Conservation (phyloP, 1,140 invertebrate species). For the Caenorhabditis brenneri region DNA sequence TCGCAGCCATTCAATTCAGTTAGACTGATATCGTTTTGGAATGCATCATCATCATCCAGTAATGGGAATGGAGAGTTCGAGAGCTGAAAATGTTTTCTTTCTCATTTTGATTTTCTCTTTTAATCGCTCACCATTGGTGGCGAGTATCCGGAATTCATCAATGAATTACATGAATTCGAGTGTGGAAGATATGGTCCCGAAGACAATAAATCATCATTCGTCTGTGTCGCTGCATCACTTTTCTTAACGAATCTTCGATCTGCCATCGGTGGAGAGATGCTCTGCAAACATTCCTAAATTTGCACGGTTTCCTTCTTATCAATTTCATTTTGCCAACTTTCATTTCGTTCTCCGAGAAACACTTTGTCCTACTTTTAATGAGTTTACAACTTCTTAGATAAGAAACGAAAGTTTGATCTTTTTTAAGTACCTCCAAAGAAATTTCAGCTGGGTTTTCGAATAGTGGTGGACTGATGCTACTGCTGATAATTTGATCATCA, state of each 20-base stretch:
- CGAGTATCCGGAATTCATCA: slow-evolving; percentile 32
- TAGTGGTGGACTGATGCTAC: slow-evolving; percentile 56
- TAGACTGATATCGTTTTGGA: slow-evolving; percentile 21
- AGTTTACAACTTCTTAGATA: slow-evolving; percentile 4
- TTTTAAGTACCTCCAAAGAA: slow-evolving; percentile 50
- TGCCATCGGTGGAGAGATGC: slow-evolving; percentile 19
- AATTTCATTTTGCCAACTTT: background rate
- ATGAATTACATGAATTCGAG: slow-evolving; percentile 27
- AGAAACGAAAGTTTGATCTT: background rate
- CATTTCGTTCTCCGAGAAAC: background rate
- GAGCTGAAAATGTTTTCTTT: too few relatives aligned
- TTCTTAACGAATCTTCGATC: slow-evolving; percentile 21
- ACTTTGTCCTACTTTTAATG: background rate
- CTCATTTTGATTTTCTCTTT: too few relatives aligned
- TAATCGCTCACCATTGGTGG: slow-evolving; percentile 45
- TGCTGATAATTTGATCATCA: slow-evolving; percentile 55
- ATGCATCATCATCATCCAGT: background rate
- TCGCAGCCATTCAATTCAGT: slow-evolving; percentile 33
- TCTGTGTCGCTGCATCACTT: background rate
- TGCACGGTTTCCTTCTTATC: slow-evolving; percentile 13
- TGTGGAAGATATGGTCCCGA: slow-evolving; percentile 35
- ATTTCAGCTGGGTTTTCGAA: slow-evolving; percentile 66
- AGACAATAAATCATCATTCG: slow-evolving; percentile 4
- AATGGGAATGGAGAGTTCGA: slow-evolving; percentile 11
- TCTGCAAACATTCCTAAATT: background rate